Evolutionary conservation across 2,888 invertebrate genomes (phyloP).

Genomic region (Incurvaria masculella): DNA sequence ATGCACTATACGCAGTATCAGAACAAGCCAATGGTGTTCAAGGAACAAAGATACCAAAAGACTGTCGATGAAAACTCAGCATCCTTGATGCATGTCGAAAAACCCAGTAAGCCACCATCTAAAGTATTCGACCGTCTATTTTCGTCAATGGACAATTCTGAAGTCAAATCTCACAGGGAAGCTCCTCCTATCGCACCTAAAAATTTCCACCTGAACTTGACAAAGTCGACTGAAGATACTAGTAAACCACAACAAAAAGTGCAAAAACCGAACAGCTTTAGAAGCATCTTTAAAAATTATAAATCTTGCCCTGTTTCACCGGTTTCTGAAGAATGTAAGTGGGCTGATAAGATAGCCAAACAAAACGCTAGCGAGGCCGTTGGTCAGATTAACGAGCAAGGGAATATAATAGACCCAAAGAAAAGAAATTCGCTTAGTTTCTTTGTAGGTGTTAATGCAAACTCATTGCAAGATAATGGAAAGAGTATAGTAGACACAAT

Average conservation of each 20-base stretch:
- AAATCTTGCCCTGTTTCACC: slow-evolving; percentile 82
- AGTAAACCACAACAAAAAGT: slow-evolving; percentile 36
- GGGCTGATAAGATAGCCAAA: slow-evolving; percentile 49
- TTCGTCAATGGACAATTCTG: slow-evolving; percentile 23
- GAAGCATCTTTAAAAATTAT: slow-evolving; percentile 62
- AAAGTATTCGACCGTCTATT: slow-evolving; percentile 48
- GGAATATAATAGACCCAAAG: slow-evolving; percentile 43
- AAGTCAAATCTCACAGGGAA: slow-evolving; percentile 22
- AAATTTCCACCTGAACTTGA: slow-evolving; percentile 42
- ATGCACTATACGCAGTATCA: slow-evolving; percentile 27
- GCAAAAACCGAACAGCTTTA: slow-evolving; percentile 31
- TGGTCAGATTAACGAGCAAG: slow-evolving; percentile 28
- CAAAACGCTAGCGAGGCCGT: slow-evolving; percentile 23
- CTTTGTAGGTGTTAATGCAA: slow-evolving; percentile 60
- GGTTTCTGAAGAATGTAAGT: slow-evolving; percentile 74
- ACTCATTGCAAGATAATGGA: slow-evolving; percentile 40
- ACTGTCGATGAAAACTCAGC: slow-evolving; percentile 25
- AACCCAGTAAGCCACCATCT: slow-evolving; percentile 26
- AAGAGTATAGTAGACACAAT: slow-evolving; percentile 60
- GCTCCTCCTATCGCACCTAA: slow-evolving; percentile 31
- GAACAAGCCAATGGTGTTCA: slow-evolving; percentile 33
- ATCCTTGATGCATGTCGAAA: slow-evolving; percentile 37
- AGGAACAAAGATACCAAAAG: slow-evolving; percentile 30
- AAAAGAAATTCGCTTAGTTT: slow-evolving; percentile 64
- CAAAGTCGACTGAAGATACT: slow-evolving; percentile 20